Evolutionary conservation across 2,797 vertebrate genomes (phyloP).

Genomic region (Onychomys arenicola): DNA sequence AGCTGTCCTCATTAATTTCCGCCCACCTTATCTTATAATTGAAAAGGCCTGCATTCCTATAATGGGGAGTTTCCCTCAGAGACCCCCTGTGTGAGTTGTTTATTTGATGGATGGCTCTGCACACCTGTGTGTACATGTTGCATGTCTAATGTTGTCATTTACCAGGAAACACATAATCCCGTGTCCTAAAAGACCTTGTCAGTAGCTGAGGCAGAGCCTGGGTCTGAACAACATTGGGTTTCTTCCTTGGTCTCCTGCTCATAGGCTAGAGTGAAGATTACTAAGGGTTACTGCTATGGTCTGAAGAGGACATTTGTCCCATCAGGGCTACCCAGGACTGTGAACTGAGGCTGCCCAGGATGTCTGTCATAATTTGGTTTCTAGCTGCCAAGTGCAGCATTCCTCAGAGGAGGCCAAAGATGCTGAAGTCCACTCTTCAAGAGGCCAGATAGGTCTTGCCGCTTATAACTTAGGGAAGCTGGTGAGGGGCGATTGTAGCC

Average conservation of each 20-base stretch:
- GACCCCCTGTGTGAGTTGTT: background rate
- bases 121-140: background rate
- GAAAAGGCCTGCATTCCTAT: background rate
- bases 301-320: background rate
- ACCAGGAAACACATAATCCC: background rate
- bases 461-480: background rate
- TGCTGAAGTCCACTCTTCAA: background rate
- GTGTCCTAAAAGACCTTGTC: slow-evolving; percentile 11
- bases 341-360: background rate
- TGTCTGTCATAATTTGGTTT: background rate
- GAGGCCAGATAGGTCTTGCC: background rate
- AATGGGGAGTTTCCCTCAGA: background rate
- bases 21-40: background rate
- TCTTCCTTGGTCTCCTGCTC: background rate
- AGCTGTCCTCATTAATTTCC: slow-evolving; percentile 1
- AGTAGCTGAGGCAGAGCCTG: background rate
- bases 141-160: background rate
- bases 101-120: background rate
- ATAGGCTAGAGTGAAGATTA: background rate
- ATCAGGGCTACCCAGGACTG: background rate
- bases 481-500: background rate
- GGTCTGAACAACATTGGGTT: background rate
- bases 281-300: background rate
- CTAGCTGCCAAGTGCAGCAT: background rate
- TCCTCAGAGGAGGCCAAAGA: background rate